Evolutionary conservation across 2,113 vertebrate genomes (phyloP), one percentile per base, ranked within the genome.

Genomic region (Campylorhamphus procurvoides): DNA sequence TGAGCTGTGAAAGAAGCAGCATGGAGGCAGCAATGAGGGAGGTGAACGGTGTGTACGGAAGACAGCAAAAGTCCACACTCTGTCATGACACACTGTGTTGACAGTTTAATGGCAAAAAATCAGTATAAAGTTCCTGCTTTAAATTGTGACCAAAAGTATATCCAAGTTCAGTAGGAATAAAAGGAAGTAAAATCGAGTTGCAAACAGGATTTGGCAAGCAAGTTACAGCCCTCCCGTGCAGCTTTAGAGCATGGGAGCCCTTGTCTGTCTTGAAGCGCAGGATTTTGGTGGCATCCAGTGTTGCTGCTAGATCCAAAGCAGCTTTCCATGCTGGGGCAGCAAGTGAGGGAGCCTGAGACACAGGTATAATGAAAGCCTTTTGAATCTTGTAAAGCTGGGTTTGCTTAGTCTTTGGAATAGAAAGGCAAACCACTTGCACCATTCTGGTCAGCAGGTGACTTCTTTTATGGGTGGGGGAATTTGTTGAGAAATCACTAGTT

Each of bases 201-300:
- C 77, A 62, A n/a, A n/a, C 12, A 60, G 56, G 44, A 18, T 63
- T 77, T 82, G 56, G 39, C 12, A 20, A 50, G 75, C 33, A 15
- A 31, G 18, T 50, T 16, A 2, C 4, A 9, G 23, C 4, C 33
- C 55, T 50, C 33, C 42, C 9, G 1, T 28, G 39, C 29, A 33
- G 42, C 2, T 2, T 49, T 40, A 19, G 44, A 59, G 78, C 58
- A 20, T 2, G 12, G 44, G 31, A 58, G 25, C 50, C 20, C 50
- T 8, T 22, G 22, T 17, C 60, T 5, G 0, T 28, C 24, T 28
- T 39, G 7, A 33, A 31, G 66, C 17, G 6, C 0, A 0, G 23
- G 18, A 31, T 4, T 85, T 42, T 59, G 13, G 29, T 29, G 31
- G 33, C 44, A 10, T 9, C 23, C 15, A 1, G 37, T 31, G 63